Conservation (phyloP, 2,113 vertebrate species). For the Kryptolebias marmoratus region DNA sequence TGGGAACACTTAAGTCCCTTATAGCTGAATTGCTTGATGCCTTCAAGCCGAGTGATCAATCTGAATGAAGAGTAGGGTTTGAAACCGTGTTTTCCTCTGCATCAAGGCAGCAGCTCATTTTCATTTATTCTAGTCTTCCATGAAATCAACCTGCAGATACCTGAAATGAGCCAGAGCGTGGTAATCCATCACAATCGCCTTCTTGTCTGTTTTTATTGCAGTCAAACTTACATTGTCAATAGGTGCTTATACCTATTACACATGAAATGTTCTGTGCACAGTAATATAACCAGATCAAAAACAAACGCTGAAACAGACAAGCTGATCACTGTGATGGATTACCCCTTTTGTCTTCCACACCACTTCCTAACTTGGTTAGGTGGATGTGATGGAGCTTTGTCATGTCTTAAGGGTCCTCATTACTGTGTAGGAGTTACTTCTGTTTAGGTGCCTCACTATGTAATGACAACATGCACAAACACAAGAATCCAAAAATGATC, state of each 20-base stretch:
- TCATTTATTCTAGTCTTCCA: background rate
- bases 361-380: constrained; percentile 8
- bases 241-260: background rate
- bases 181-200: constrained; percentile 38
- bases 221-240: constrained; percentile 22
- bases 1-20: background rate
- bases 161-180: background rate
- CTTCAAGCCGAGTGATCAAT: background rate
- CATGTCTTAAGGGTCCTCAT: constrained; percentile 3
- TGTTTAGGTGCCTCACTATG: background rate
- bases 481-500: background rate
- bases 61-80: background rate
- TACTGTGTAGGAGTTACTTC: background rate
- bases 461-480: background rate
- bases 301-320: constrained; percentile 10
- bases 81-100: background rate
- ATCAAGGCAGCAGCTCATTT: constrained; percentile 4
- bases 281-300: constrained; percentile 4
- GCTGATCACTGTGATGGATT: constrained; percentile 21
- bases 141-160: constrained; percentile 18
- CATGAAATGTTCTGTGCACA: constrained; percentile 3
- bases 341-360: background rate
- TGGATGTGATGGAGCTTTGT: background rate
- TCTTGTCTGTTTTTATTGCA: constrained; percentile 25
- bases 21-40: background rate